Conservation (phyloP, 2,797 vertebrate species). For the Chrosomus eos region DNA sequence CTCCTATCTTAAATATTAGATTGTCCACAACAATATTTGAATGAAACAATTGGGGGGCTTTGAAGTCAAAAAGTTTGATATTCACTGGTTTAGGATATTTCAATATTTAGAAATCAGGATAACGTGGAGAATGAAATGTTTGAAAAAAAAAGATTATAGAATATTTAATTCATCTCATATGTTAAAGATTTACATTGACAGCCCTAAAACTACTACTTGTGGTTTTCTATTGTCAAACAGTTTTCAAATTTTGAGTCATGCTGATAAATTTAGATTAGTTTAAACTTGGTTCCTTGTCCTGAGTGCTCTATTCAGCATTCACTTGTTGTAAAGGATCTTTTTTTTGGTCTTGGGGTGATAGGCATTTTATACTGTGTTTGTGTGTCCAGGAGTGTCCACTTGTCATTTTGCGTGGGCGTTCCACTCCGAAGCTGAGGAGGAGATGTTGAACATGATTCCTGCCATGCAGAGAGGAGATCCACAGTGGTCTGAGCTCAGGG, state of each 20-base stretch:
- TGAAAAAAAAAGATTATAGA: not conserved
- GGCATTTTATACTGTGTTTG: not conserved
- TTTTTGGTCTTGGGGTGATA: not conserved
- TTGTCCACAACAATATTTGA: no score
- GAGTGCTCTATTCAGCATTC: not conserved
- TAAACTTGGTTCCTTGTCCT: not conserved
- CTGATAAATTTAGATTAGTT: not conserved
- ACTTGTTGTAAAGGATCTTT: not conserved
- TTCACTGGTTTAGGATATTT: not conserved
- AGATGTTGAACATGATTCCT: conserved; percentile 96
- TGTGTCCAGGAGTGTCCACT: conserved; percentile 87
- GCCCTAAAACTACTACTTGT: not conserved
- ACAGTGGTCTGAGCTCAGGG: conserved; percentile 95
- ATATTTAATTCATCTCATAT: not conserved
- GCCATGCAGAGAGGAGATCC: conserved; percentile 97
- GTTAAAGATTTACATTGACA: not conserved
- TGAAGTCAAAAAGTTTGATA: not conserved
- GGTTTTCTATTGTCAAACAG: not conserved
- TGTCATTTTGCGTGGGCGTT: conserved; percentile 99
- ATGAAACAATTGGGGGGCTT: no score
- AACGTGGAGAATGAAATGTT: not conserved
- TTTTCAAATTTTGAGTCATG: not conserved
- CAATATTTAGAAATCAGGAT: not conserved
- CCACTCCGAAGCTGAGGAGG: conserved; percentile 97
- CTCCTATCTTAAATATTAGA: no score